Conservation (phyloP, 1,140 invertebrate species). For the Zaprionus kolodkinae region DNA sequence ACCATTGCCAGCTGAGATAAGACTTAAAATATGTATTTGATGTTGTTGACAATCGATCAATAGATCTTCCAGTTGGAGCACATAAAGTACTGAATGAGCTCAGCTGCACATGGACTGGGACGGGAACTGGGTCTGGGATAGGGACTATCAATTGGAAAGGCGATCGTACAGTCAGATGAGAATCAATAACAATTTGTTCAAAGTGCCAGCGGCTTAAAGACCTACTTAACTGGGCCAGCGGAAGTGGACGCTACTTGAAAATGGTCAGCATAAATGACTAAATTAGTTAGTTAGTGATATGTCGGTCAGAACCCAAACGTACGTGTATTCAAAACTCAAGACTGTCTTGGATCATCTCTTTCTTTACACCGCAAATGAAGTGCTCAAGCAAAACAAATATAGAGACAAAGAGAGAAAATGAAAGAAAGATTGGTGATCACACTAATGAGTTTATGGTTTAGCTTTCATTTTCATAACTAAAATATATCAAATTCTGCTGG, state of each 20-base stretch:
- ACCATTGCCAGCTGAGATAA: constrained; percentile 24
- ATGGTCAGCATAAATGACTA: constrained; percentile 46
- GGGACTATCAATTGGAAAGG: constrained; percentile 67
- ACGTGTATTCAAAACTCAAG: constrained; percentile 26
- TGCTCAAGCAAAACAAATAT: constrained; percentile 5
- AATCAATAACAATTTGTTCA: constrained; percentile 79
- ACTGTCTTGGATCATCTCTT: neutral
- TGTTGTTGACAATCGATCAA: constrained; percentile 75
- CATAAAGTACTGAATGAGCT: constrained; percentile 57
- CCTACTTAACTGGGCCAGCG: constrained; percentile 45
- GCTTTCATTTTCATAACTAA: constrained; percentile 72
- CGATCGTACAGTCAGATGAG: constrained; percentile 67
- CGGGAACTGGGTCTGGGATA: neutral
- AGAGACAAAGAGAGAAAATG: too few relatives aligned
- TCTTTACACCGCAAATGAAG: constrained; percentile 17
- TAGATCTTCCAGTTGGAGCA: constrained; percentile 63
- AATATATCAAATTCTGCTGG: constrained; percentile 10
- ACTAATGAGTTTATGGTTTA: constrained; percentile 50
- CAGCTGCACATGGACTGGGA: constrained; percentile 52
- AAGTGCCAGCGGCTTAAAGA: constrained; percentile 6
- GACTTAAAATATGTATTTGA: constrained; percentile 75
- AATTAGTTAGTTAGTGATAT: constrained; percentile 40
- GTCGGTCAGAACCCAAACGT: constrained; percentile 36
- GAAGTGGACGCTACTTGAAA: constrained; percentile 53
- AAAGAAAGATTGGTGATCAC: constrained; percentile 27